Evolutionary conservation across 2,797 vertebrate species (phyloP).

Genomic region (Austrolebias charrua): DNA sequence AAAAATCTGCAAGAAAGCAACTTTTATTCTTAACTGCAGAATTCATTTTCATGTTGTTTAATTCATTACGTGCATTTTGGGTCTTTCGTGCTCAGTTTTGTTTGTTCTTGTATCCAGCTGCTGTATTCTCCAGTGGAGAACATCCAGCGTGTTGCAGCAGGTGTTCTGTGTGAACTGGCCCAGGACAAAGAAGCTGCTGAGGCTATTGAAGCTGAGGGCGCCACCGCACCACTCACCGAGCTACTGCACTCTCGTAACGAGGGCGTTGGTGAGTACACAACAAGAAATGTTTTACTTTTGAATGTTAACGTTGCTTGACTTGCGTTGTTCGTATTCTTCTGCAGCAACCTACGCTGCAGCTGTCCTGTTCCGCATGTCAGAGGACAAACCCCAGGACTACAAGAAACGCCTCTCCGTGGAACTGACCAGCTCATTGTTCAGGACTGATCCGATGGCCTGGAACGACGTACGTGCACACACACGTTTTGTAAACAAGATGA

Average conservation of each 20-base stretch:
- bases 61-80: background rate
- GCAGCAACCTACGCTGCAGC: constrained; percentile 96
- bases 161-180: constrained; percentile 97
- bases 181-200: constrained; percentile 99
- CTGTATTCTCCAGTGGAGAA: constrained; percentile 98
- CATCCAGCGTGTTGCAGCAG: constrained; percentile 97
- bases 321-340: background rate
- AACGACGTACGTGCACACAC: constrained; percentile 83
- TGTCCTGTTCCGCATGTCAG: constrained; percentile 98
- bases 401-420: constrained; percentile 97
- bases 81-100: background rate
- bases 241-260: constrained; percentile 97
- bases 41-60: background rate
- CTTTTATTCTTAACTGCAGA: no score
- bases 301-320: background rate
- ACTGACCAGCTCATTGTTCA: constrained; percentile 96
- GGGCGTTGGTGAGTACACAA: constrained; percentile 88
- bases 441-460: constrained; percentile 98
- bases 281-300: background rate
- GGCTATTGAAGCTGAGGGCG: constrained; percentile 97
- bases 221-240: constrained; percentile 95
- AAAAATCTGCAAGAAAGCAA: no score
- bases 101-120: constrained; percentile 75
- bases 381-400: constrained; percentile 98
- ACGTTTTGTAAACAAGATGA: background rate